These are phyloP conservation scores for Leucoptera coffeella DNA, from an alignment of 2,888 invertebrate species.

Conservation along the genomic window DNA sequence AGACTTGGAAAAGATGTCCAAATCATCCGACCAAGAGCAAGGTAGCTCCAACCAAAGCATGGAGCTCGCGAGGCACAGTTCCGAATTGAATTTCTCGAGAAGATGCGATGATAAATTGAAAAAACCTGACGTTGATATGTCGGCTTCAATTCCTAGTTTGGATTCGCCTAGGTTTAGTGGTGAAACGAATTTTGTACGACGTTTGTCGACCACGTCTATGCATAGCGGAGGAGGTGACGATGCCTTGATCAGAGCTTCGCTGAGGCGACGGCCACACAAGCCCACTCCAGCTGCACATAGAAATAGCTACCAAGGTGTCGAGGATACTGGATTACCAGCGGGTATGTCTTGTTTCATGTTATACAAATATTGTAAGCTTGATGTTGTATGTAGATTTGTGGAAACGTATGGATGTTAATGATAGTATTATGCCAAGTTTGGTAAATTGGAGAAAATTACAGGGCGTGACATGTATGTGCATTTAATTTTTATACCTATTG, in stretches of 20 bases:
- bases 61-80: constrained; percentile 43
- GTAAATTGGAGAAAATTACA: too few species aligned
- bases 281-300: constrained; percentile 41
- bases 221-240: constrained; percentile 51
- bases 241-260: constrained; percentile 53
- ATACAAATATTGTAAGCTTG: too few species aligned
- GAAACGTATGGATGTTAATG: too few species aligned
- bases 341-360: constrained; percentile 21
- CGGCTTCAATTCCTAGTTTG: constrained; percentile 33
- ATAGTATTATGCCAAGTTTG: too few species aligned
- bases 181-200: constrained; percentile 34
- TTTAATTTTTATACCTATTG: too few species aligned
- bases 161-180: constrained; percentile 27
- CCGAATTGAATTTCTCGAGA: constrained; percentile 31
- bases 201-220: constrained; percentile 37
- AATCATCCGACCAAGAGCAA: constrained; percentile 43
- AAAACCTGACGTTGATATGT: constrained; percentile 32
- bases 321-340: constrained; percentile 32
- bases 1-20: constrained; percentile 51
- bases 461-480: too few species aligned
- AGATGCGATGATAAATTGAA: constrained; percentile 35
- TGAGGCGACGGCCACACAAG: constrained; percentile 53
- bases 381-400: too few species aligned
- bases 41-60: constrained; percentile 33
- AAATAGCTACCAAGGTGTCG: constrained; percentile 57